A percentile compares a stretch with the other conserved stretches of the same genome.
Evolutionary conservation across 2,113 vertebrate species (phyloP).

Genomic region (Poicephalus gulielmi): DNA sequence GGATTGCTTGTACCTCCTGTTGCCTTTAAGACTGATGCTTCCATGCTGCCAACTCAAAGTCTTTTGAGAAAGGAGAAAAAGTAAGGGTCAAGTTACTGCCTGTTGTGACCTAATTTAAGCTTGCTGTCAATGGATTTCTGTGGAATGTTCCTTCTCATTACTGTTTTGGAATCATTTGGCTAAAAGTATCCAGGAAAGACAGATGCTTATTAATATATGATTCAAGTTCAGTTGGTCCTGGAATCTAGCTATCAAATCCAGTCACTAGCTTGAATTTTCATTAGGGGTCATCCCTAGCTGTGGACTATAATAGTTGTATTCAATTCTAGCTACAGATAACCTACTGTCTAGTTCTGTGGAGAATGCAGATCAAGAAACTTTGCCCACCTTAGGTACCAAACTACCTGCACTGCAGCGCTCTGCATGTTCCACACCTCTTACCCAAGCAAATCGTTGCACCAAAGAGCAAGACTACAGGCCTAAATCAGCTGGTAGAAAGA

Average conservation of each 20-base stretch:
- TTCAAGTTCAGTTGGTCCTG: not conserved
- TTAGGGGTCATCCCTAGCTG: slow-evolving; percentile 11
- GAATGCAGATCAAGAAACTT: slow-evolving; percentile 76
- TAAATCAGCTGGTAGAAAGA: slow-evolving; percentile 84
- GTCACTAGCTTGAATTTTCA: not conserved
- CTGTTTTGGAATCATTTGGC: not conserved
- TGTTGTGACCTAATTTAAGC: not conserved
- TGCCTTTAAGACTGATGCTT: not conserved
- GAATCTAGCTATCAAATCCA: not conserved
- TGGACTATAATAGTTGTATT: slow-evolving; percentile 59
- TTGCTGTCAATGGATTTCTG: not conserved
- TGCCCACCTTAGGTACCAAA: slow-evolving; percentile 78
- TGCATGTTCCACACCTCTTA: slow-evolving; percentile 78
- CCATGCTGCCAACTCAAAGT: not conserved
- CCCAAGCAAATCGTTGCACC: slow-evolving; percentile 79
- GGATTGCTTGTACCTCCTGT: not conserved
- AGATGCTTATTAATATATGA: not conserved
- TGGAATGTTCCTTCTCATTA: not conserved
- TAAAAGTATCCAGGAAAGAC: not conserved
- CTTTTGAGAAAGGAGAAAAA: not conserved
- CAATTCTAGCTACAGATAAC: slow-evolving; percentile 73
- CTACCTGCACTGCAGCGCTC: slow-evolving; percentile 77
- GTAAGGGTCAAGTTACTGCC: not conserved
- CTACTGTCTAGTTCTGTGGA: slow-evolving; percentile 79
- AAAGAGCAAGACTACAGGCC: slow-evolving; percentile 90